Percentiles rank a stretch among this genome's conserved stretches.
These are phyloP conservation scores for Saguinus imperator DNA, from an alignment of 2,113 vertebrate species.

Conservation along the genomic window DNA sequence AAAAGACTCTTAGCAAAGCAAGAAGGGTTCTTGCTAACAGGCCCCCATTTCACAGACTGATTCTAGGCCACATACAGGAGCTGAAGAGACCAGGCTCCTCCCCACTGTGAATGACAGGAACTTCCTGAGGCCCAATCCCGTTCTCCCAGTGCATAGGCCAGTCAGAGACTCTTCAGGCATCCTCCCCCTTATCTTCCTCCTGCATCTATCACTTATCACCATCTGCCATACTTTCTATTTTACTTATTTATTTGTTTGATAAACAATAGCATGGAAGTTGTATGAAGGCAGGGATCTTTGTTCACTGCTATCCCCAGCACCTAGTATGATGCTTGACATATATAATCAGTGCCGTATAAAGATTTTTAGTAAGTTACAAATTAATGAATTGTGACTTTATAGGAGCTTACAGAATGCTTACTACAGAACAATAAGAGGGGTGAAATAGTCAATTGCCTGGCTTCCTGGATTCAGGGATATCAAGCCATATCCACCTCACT, in stretches of 20 bases:
- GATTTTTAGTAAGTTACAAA: not conserved
- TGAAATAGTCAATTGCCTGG: not conserved
- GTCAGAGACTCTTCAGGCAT: too few relatives aligned
- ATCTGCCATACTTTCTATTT: not conserved
- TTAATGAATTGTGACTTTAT: not conserved
- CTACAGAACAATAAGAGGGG: not conserved
- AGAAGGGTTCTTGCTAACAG: too few relatives aligned
- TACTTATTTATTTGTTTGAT: not conserved
- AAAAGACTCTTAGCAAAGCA: too few relatives aligned
- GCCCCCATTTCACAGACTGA: too few relatives aligned
- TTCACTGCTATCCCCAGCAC: not conserved
- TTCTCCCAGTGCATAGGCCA: too few relatives aligned
- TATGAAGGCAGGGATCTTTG: not conserved
- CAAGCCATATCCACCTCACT: not conserved
- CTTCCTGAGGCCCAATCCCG: too few relatives aligned
- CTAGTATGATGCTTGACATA: not conserved
- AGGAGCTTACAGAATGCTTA: not conserved
- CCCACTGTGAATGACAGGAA: too few relatives aligned
- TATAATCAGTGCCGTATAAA: not conserved
- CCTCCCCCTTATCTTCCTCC: too few relatives aligned
- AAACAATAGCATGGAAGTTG: not conserved
- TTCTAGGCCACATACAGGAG: too few relatives aligned
- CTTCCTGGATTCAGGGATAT: not conserved
- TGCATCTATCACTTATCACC: not conserved
- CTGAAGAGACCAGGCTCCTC: too few relatives aligned